A percentile compares a stretch with the other conserved stretches of the same genome.
phyloP scores from a whole-genome alignment of 1,140 invertebrate species.

The Hyphantria cunea region DNA sequence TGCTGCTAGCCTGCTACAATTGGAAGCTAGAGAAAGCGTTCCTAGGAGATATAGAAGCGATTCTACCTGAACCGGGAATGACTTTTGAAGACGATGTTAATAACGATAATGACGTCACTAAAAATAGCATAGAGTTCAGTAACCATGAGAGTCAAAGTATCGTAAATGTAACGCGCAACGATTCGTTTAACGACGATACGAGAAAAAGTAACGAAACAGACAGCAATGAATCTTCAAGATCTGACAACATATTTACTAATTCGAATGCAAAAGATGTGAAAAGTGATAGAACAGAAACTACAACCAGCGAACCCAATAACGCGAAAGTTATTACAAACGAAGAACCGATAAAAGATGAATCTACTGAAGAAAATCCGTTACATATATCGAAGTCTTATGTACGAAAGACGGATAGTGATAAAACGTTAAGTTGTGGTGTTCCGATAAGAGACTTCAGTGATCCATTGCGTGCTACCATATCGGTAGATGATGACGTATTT shows the following conservation, averaged over 20 bases:
- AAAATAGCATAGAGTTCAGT: constrained; percentile 19
- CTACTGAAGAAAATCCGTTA: constrained; percentile 28
- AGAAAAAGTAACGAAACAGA: constrained; percentile 28
- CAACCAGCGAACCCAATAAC: background rate
- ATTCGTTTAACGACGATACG: constrained; percentile 13
- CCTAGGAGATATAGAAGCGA: constrained; percentile 91
- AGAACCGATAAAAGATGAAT: background rate
- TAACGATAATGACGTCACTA: constrained; percentile 34
- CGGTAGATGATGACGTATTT: constrained; percentile 82
- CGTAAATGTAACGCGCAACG: constrained; percentile 5
- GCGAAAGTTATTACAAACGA: background rate
- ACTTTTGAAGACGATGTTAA: constrained; percentile 51
- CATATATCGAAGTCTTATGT: constrained; percentile 42
- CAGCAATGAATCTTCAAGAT: constrained; percentile 24
- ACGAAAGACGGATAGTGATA: constrained; percentile 68
- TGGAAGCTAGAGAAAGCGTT: constrained; percentile 96
- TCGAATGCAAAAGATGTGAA: constrained; percentile 18
- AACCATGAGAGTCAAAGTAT: constrained; percentile 5
- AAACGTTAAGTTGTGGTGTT: constrained; percentile 73
- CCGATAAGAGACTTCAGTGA: constrained; percentile 87
- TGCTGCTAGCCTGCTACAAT: constrained; percentile 95
- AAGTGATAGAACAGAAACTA: constrained; percentile 20
- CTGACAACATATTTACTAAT: constrained; percentile 27
- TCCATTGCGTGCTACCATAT: constrained; percentile 87
- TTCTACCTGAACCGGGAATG: constrained; percentile 81